Evolutionary conservation across 2,113 vertebrate genomes (phyloP), one percentile per base, ranked within the genome.

Genomic region (Oostethus manadensis): DNA sequence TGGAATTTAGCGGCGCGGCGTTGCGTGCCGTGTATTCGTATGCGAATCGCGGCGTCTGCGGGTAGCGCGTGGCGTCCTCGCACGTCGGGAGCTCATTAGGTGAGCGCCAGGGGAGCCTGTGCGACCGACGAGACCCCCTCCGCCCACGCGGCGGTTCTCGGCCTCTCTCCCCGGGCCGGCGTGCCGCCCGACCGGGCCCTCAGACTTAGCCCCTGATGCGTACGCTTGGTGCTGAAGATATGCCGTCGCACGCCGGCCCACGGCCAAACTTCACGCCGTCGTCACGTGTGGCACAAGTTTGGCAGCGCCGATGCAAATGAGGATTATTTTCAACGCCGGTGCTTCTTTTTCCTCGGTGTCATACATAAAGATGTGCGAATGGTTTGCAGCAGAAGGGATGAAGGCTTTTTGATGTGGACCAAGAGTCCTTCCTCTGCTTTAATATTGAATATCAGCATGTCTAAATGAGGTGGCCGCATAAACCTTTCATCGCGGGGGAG

Each of bases 71-170:
- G 77, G 77, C 77, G 66, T 60, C n/a, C 29, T 67, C 61, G 57
- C 68, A 73, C 74, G 69, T 82, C 69, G 70, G 76, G 74, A 77
- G 79, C 84, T 88, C 84, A 88, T 86, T 88, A 86, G 79, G 62
- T 18, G 67, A 42, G 71, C 56, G 62, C 76, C 83, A 73, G 65
- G 86, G 86, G 81, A 84, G 56, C 48, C 18, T 7, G 11, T 55
- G 67, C 69, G 43, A 64, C 78, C 23, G 60, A 68, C 61, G 66
- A 64, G 62, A 60, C 58, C 58, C 46, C 64, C 8, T 17, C 45
- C 16, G 2, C 10, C 15, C 45, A n/a, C 9, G 57, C 56, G 42
- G 60, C 23, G 5, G 61, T 63, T 75, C 82, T 78, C 78, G 59
- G 33, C 13, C 71, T 74, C 73, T 78, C 76, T 74, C 73, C 79